Percentiles rank a stretch among this genome's conserved stretches.
Conservation (phyloP, 1,140 invertebrate genomes). For the Drosophila cardini region DNA sequence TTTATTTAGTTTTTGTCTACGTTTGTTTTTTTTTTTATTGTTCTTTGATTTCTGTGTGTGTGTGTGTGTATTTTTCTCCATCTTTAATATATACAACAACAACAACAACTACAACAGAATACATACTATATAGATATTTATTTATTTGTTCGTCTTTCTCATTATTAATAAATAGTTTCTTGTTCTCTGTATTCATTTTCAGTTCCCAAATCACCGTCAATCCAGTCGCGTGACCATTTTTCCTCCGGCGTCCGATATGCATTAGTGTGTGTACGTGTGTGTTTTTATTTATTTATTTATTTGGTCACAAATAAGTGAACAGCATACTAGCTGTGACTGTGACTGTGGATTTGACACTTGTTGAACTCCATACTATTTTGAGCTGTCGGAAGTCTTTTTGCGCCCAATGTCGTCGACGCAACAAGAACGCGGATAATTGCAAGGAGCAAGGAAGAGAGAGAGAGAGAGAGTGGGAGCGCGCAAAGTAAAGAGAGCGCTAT, state of each 20-base stretch:
- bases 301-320: not conserved
- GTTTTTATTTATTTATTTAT: not conserved
- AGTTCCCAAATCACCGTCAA: conserved; percentile 65
- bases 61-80: conserved; percentile 28
- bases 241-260: conserved; percentile 19
- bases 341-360: conserved; percentile 22
- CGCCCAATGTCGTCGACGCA: conserved; percentile 27
- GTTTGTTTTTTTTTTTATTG: conserved; percentile 63
- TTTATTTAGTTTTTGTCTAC: conserved; percentile 67
- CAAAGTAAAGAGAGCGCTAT: too few species aligned
- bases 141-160: conserved; percentile 48
- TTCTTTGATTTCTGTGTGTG: conserved; percentile 32
- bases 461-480: not conserved
- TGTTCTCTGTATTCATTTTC: conserved; percentile 79
- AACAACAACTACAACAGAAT: not conserved
- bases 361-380: conserved; percentile 8
- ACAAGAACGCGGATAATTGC: not conserved
- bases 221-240: conserved; percentile 45
- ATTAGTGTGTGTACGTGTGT: not conserved
- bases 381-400: conserved; percentile 3
- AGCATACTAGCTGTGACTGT: not conserved
- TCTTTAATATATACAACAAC: conserved; percentile 9
- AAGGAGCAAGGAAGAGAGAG: conserved; percentile 1
- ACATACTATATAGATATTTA: conserved; percentile 37
- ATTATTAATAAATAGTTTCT: conserved; percentile 84